These are phyloP conservation scores for Luperina nickerlii DNA, from an alignment of 2,888 invertebrate genomes.

Conservation along the genomic window DNA sequence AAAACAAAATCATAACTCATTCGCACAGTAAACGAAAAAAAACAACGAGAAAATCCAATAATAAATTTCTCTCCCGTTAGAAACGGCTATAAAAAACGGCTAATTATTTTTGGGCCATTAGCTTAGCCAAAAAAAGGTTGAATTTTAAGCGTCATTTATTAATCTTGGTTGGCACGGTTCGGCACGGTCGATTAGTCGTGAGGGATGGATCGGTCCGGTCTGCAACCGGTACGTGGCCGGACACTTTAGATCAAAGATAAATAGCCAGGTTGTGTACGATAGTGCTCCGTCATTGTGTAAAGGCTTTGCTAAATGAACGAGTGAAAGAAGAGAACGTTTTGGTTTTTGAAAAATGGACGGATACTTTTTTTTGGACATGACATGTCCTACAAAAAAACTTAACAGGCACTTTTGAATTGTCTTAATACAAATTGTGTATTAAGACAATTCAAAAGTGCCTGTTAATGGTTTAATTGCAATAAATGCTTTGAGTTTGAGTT, in stretches of 20 bases:
- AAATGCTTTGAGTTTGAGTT: too few relatives aligned
- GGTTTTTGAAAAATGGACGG: background rate
- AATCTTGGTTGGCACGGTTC: conserved; percentile 77
- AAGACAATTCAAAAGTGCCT: too few relatives aligned
- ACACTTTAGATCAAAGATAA: conserved; percentile 70
- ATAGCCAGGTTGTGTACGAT: conserved; percentile 65
- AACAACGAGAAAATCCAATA: conserved; percentile 71
- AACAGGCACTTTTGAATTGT: too few relatives aligned
- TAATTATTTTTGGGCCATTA: conserved; percentile 87
- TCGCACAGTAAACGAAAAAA: conserved; percentile 77
- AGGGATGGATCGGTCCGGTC: conserved; percentile 76
- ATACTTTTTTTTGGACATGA: background rate
- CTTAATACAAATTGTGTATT: too few relatives aligned
- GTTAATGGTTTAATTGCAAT: too few relatives aligned
- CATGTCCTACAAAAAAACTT: too few relatives aligned
- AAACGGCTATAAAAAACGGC: conserved; percentile 80
- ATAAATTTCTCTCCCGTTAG: conserved; percentile 78
- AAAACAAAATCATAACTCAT: conserved; percentile 76
- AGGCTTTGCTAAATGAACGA: conserved; percentile 52
- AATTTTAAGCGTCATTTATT: conserved; percentile 88
- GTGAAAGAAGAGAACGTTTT: conserved; percentile 6
- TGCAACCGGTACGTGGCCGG: conserved; percentile 65
- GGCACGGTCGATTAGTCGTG: conserved; percentile 84
- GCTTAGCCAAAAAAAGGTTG: conserved; percentile 89
- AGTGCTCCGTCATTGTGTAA: conserved; percentile 65